Evolutionary conservation across 2,888 invertebrate species (phyloP), one percentile per base, ranked within the genome.

Genomic region (Brachyopa scutellaris): DNA sequence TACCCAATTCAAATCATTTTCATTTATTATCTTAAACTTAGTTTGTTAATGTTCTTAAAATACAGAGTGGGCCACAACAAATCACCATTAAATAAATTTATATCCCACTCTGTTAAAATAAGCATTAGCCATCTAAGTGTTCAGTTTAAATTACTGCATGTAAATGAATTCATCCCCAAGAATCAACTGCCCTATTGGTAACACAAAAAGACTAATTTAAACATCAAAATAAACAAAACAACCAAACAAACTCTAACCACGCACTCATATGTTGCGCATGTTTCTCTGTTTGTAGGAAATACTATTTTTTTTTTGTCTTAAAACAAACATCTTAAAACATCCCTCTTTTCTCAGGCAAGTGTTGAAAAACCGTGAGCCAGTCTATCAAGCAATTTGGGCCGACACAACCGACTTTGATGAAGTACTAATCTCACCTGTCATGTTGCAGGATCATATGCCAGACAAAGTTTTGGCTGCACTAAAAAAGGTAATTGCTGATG

Each of bases 381-480:
- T 96, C 17, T 97, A 96, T 90, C 96, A 96, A 90, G 97, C 96
- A 8, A 91, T 97, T 15, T 96, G 96, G 96, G 96, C 95, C 0
- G 94, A 95, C 84, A 95, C 95, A 85, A 93, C 93, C 40, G 95
- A 96, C 88, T 97, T 97, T 88, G 95, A 96, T 88, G 95, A 97
- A 90, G 96, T 97, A 15, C 92, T 97, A 64, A 96, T 97, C 84
- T 96, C 96, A 21, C 97, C 97, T 0, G 95, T 95, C 57, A 97
- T 97, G 96, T 92, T 97, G 79, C 95, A 96, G 90, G 97, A 97
- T 90, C 97, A 97, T 89, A 96, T 97, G 96, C 96, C 97, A 26
- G 96, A 97, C 88, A 95, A 94, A 89, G 95, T 97, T 73, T 91
- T 97, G 85, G 94, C 95, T 84, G 96, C 96, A 23, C 92, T 97